phyloP scores from a whole-genome alignment of 1,140 invertebrate genomes.

The Hetaerina americana region DNA sequence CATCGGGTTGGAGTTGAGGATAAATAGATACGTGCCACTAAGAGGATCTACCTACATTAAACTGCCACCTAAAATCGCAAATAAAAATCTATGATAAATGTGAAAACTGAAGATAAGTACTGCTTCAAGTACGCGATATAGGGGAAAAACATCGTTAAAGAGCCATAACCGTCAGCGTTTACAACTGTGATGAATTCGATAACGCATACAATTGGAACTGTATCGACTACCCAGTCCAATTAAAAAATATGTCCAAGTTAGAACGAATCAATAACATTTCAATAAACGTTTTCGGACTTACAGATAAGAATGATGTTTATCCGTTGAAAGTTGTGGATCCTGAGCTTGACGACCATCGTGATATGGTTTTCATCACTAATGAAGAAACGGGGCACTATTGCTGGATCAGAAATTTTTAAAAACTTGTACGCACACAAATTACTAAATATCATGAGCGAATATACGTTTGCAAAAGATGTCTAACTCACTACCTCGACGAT shows the following conservation, averaged over 20 bases:
- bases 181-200: neutral
- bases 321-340: neutral
- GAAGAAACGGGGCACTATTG: neutral
- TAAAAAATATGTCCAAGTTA: too few relatives aligned
- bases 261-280: neutral
- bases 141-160: too few relatives aligned
- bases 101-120: neutral
- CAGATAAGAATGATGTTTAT: neutral
- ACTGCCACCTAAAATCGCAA: neutral
- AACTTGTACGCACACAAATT: neutral
- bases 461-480: neutral
- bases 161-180: too few relatives aligned
- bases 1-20: too few relatives aligned
- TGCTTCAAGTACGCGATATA: too few relatives aligned
- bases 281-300: neutral
- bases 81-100: neutral
- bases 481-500: neutral
- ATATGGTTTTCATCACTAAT: neutral
- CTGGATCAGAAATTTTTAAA: neutral
- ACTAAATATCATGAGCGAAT: neutral
- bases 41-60: neutral
- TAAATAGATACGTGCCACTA: too few relatives aligned
- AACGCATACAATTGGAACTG: neutral
- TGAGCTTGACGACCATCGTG: neutral
- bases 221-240: neutral